Evolutionary conservation across 2,113 vertebrate species (phyloP).

Genomic region (Megaceryle torquata): DNA sequence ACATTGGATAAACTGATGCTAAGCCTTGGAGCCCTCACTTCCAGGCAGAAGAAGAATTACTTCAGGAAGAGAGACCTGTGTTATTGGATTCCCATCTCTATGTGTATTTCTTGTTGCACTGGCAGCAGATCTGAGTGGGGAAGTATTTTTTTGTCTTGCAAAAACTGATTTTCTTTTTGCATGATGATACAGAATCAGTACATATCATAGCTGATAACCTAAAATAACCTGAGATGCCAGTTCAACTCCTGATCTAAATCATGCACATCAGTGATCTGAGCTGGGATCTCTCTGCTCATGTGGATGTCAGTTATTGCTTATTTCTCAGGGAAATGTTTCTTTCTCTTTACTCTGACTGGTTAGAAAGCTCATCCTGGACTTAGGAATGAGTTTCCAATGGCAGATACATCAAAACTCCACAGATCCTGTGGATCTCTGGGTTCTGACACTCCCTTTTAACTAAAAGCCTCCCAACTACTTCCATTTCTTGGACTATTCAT

Average conservation of each 20-base stretch:
- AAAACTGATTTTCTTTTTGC: not conserved
- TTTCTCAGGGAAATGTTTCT: not conserved
- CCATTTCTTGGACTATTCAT: not conserved
- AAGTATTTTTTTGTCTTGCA: not conserved
- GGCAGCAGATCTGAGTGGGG: not conserved
- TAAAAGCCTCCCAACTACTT: not conserved
- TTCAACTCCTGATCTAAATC: not conserved
- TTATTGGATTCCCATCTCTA: not conserved
- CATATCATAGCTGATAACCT: not conserved
- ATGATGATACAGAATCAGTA: not conserved
- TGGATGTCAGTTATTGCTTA: not conserved
- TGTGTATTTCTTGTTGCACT: not conserved
- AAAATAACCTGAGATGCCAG: not conserved
- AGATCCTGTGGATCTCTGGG: not conserved
- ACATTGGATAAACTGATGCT: not conserved
- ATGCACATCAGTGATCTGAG: not conserved
- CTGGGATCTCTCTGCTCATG: not conserved
- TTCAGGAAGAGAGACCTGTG: not conserved
- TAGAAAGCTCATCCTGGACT: not conserved
- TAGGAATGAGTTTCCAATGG: not conserved
- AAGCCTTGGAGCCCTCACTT: not conserved
- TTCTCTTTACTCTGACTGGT: not conserved
- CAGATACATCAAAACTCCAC: not conserved
- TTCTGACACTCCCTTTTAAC: not conserved
- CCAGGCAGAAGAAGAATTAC: not conserved